Evolutionary conservation across 2,797 vertebrate species (phyloP).

Genomic region (Phylloscopus collybita): DNA sequence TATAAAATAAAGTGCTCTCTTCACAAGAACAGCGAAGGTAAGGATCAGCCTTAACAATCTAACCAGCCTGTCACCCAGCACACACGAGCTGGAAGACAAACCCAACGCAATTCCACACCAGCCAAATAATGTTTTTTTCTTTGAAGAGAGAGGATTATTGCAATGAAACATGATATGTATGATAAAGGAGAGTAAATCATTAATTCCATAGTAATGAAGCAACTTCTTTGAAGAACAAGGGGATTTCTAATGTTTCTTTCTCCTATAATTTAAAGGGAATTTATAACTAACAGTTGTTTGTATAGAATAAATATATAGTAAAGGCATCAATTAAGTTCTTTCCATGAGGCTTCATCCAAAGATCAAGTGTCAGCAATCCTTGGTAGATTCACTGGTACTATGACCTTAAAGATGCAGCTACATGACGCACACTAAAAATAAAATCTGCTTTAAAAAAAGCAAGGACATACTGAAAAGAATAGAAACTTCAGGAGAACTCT

Average conservation of each 20-base stretch:
- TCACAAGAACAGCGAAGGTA: background rate
- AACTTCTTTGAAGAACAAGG: background rate
- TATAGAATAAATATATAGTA: background rate
- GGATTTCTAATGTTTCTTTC: background rate
- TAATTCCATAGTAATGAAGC: background rate
- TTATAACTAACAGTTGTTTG: background rate
- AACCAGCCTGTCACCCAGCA: background rate
- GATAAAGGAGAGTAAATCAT: background rate
- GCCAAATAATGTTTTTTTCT: background rate
- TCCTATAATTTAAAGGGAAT: background rate
- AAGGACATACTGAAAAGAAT: constrained; percentile 18
- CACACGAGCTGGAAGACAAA: rapidly evolving
- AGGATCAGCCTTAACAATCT: background rate
- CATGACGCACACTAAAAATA: constrained; percentile 31
- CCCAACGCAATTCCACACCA: background rate
- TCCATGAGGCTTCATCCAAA: background rate
- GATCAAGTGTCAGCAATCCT: background rate
- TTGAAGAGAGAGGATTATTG: background rate
- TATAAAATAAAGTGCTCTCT: background rate
- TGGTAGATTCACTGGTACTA: background rate
- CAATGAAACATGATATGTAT: background rate
- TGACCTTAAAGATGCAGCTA: background rate
- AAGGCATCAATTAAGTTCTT: background rate
- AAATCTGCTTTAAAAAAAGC: background rate
- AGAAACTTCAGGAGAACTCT: constrained; percentile 11